phyloP scores from a whole-genome alignment of 37 sponge, comb jelly and placozoan species.

The Theonella swinhoei region DNA sequence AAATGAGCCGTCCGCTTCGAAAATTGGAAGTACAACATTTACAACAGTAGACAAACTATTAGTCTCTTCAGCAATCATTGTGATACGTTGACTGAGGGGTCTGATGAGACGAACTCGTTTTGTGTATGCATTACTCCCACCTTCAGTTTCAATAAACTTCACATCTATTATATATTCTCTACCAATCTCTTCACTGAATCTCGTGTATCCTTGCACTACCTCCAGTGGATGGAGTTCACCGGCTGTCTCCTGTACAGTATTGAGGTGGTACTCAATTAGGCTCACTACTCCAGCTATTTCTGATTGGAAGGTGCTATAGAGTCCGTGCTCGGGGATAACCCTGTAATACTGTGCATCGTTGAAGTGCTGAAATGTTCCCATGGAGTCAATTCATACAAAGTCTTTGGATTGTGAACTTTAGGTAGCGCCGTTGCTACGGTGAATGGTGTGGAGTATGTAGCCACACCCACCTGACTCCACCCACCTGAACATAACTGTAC shows the following conservation, averaged over 20 bases:
- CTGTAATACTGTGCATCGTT: not conserved
- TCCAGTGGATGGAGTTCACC: slow-evolving; percentile 5
- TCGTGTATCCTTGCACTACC: slow-evolving; percentile 29
- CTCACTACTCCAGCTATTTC: not conserved
- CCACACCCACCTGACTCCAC: not conserved
- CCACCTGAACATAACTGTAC: not conserved
- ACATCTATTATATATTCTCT: slow-evolving; percentile 39
- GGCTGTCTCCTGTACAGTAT: not conserved
- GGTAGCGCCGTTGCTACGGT: not conserved
- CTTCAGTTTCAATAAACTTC: not conserved
- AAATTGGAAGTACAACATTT: not conserved
- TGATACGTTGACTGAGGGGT: not conserved
- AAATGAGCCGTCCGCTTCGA: slow-evolving; percentile 4
- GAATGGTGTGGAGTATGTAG: not conserved
- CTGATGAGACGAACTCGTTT: slow-evolving; percentile 21
- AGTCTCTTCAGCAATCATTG: not conserved
- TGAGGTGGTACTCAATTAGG: not conserved
- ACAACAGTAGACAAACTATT: not conserved
- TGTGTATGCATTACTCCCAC: not conserved
- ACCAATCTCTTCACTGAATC: slow-evolving; percentile 1
- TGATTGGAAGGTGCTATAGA: not conserved
- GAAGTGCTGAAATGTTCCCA: slow-evolving; percentile 32
- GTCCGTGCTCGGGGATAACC: not conserved
- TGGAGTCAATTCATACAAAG: slow-evolving; percentile 6
- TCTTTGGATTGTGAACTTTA: not conserved